These are phyloP conservation scores for Aplidium turbinatum DNA, from an alignment of 23 tunicate species.

Conservation along the genomic window DNA sequence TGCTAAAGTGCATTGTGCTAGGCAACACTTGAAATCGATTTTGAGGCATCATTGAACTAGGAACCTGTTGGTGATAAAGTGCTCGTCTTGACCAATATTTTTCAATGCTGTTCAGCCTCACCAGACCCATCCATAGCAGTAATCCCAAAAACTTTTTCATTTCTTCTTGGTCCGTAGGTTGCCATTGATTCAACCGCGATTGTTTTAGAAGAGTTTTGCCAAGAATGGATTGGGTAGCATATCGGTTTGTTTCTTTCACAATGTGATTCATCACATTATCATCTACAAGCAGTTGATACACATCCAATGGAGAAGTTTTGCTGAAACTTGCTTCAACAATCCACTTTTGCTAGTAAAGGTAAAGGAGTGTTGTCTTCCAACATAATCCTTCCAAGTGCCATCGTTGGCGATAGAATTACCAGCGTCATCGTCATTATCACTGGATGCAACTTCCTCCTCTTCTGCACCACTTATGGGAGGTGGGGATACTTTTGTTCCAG, in stretches of 20 bases:
- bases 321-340: neutral
- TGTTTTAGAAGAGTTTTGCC: neutral
- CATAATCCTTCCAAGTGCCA: neutral
- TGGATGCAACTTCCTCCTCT: neutral
- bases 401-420: neutral
- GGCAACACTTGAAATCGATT: slow-evolving; percentile 9
- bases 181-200: neutral
- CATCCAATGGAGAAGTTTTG: slow-evolving; percentile 2
- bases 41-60: neutral
- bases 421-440: neutral
- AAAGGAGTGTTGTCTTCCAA: neutral
- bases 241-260: slow-evolving; percentile 6
- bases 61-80: neutral
- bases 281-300: slow-evolving; percentile 1
- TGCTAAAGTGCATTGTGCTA: neutral
- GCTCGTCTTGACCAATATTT: slow-evolving; percentile 1
- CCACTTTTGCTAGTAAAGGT: neutral
- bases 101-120: neutral
- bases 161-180: slow-evolving; percentile 1
- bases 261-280: slow-evolving; percentile 6
- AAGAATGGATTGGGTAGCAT: neutral
- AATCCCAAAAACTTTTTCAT: slow-evolving; percentile 2
- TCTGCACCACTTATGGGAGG: too few relatives aligned
- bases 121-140: slow-evolving; percentile 8
- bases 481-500: too few relatives aligned